Conservation (phyloP, 2,888 invertebrate species). For the Acanthosepion lycidas region DNA sequence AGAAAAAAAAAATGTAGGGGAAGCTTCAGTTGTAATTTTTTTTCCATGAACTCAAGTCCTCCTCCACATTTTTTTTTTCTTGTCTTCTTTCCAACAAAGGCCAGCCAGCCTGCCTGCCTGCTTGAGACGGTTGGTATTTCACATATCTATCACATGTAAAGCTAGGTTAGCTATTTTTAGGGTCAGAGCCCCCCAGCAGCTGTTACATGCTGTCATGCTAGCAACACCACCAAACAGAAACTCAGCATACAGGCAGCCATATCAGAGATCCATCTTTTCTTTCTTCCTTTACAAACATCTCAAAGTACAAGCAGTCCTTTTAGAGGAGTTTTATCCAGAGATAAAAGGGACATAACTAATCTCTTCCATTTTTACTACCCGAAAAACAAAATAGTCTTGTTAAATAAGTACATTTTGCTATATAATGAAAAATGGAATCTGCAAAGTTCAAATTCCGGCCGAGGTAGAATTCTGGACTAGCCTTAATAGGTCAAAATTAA, state of each 20-base stretch:
- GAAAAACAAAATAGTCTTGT: too few relatives aligned
- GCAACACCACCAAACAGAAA: background rate
- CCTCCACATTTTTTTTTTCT: background rate
- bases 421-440: too few relatives aligned
- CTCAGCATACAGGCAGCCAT: background rate
- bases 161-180: constrained; percentile 1
- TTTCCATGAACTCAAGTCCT: background rate
- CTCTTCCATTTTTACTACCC: too few relatives aligned
- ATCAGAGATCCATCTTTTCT: background rate
- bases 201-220: constrained; percentile 3
- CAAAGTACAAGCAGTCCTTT: background rate
- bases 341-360: too few relatives aligned
- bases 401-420: too few relatives aligned
- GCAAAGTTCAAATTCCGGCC: too few relatives aligned
- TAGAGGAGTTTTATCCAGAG: background rate
- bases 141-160: constrained; percentile 33
- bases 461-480: too few relatives aligned
- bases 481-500: too few relatives aligned
- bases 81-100: background rate
- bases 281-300: background rate
- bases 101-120: background rate
- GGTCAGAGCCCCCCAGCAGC: background rate
- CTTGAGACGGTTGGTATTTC: constrained; percentile 1
- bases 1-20: background rate
- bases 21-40: background rate